Evolutionary conservation across 2,113 vertebrate genomes (phyloP).

Genomic region (Elachura formosa): DNA sequence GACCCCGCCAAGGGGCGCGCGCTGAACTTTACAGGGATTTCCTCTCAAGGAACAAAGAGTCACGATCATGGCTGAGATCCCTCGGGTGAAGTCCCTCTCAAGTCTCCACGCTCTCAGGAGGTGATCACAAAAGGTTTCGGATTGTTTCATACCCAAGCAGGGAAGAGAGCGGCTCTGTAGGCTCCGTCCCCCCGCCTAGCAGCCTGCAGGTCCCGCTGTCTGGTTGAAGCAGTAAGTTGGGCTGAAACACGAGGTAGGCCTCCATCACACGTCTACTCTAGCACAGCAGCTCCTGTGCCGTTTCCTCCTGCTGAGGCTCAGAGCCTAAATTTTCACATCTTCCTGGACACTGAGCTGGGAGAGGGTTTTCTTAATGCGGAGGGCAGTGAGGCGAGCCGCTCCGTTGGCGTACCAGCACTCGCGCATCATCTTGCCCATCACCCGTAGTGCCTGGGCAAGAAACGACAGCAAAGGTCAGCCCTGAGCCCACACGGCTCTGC

Average conservation of each 20-base stretch:
- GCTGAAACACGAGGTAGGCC: constrained; percentile 82
- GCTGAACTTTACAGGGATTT: constrained; percentile 46
- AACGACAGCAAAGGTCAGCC: background rate
- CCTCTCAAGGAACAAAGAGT: constrained; percentile 40
- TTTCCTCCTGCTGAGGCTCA: constrained; percentile 50
- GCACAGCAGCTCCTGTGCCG: constrained; percentile 64
- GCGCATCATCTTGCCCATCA: constrained; percentile 99
- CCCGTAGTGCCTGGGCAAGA: constrained; percentile 81
- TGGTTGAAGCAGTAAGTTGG: constrained; percentile 67
- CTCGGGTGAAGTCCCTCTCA: constrained; percentile 34
- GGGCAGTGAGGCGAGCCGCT: constrained; percentile 88
- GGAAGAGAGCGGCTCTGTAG: constrained; percentile 37
- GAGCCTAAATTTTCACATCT: constrained; percentile 88
- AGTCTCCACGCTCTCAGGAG: constrained; percentile 66
- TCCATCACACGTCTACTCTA: constrained; percentile 52
- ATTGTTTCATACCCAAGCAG: constrained; percentile 72
- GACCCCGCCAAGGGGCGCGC: background rate
- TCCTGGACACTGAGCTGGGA: constrained; percentile 97
- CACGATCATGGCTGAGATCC: constrained; percentile 50
- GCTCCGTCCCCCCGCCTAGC: constrained; percentile 37
- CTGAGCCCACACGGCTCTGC: too few relatives aligned
- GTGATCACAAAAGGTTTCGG: constrained; percentile 63
- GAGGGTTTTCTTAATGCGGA: constrained; percentile 98
- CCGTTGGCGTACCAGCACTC: constrained; percentile 98
- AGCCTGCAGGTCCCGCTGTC: constrained; percentile 42